These are phyloP conservation scores for Leptinotarsa juncta DNA, from an alignment of 2,888 invertebrate genomes.

Conservation along the genomic window DNA sequence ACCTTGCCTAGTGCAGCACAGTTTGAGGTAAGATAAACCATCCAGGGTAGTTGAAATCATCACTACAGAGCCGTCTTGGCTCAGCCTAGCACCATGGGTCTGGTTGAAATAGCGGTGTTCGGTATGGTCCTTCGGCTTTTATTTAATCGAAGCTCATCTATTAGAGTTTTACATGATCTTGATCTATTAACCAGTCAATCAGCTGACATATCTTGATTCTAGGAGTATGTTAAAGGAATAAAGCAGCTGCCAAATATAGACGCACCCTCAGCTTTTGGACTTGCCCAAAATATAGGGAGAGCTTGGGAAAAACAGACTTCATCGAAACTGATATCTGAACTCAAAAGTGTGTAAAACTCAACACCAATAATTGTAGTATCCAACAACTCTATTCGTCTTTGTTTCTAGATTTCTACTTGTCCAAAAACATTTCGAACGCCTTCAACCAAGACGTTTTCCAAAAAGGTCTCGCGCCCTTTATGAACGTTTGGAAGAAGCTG, in stretches of 20 bases:
- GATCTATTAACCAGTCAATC: no score
- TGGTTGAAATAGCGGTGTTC: no score
- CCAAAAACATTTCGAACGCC: constrained; percentile 40
- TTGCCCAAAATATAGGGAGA: constrained; percentile 88
- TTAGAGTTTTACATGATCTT: no score
- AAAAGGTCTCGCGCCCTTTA: constrained; percentile 75
- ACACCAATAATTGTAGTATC: background rate
- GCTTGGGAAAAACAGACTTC: constrained; percentile 76
- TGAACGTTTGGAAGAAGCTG: constrained; percentile 86
- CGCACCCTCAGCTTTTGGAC: constrained; percentile 80
- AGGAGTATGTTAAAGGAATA: constrained; percentile 77
- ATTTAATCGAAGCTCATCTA: no score
- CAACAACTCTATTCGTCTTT: background rate
- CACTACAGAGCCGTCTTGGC: no score
- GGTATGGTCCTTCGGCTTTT: no score
- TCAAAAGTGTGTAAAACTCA: constrained; percentile 50
- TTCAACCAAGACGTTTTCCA: constrained; percentile 67
- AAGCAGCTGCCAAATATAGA: constrained; percentile 79
- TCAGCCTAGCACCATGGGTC: no score
- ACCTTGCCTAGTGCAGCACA: constrained; percentile 70
- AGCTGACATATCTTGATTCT: constrained; percentile 48
- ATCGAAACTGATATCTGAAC: constrained; percentile 47
- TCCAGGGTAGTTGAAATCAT: no score
- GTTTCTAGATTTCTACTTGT: constrained; percentile 43
- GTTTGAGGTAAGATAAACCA: constrained; percentile 63